phyloP scores from a whole-genome alignment of 1,140 invertebrate species.

The Calycopis cecrops region DNA sequence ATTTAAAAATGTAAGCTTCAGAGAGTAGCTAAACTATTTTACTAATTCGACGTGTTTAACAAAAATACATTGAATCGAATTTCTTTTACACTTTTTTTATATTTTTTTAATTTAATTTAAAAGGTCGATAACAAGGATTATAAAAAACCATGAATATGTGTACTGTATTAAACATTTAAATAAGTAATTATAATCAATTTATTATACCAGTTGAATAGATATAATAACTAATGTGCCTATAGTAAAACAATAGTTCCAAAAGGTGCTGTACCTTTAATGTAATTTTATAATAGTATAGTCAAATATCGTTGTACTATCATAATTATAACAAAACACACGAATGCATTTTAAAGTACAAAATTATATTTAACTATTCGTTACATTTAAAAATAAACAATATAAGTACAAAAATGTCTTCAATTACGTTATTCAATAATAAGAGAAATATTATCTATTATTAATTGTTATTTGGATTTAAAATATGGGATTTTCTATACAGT shows the following conservation, averaged over 20 bases:
- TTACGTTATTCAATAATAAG: slow-evolving; percentile 16
- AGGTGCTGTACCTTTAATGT: slow-evolving; percentile 44
- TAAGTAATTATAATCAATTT: no score
- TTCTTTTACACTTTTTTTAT: background rate
- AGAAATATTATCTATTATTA: slow-evolving; percentile 1
- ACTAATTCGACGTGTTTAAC: no score
- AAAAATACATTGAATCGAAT: no score
- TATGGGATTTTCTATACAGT: background rate
- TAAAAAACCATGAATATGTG: no score
- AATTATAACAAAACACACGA: background rate
- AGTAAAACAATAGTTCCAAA: slow-evolving; percentile 46
- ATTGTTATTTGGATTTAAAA: slow-evolving; percentile 2
- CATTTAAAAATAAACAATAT: no score
- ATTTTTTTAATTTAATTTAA: background rate
- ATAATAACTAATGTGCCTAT: slow-evolving; percentile 48
- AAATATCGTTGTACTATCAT: slow-evolving; percentile 13
- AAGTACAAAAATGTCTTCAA: background rate
- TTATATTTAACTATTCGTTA: no score
- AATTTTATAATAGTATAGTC: slow-evolving; percentile 26
- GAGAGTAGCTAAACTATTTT: no score
- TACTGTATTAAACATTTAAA: background rate
- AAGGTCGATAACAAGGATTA: no score
- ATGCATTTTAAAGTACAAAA: no score
- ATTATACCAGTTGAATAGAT: slow-evolving; percentile 34
- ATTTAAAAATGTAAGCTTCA: background rate